Base-by-base conservation (phyloP, 2,888 invertebrate species). In the Pammene aurita region DNA sequence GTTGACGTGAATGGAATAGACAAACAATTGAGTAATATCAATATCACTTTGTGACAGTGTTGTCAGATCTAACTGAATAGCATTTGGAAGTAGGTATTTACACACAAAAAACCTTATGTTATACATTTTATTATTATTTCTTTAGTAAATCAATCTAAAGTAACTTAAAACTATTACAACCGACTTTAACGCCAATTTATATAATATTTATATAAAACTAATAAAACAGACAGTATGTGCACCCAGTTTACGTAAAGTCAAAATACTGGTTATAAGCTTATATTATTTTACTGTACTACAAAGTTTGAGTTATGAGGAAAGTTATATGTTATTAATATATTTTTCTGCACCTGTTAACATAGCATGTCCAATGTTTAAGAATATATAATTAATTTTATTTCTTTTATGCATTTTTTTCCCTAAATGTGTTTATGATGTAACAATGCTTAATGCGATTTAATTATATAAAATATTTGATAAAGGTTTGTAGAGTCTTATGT, bases 321-420 rank as follows among this genome's bases (percentile, higher is more conserved):
- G 80, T 79, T 81, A 52, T 52, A n/a, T 54, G 34, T 52, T 79
- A 74, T 76, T 77, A 78, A 73, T 80, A 77, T 82, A 77, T 78
- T 72, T 73, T 71, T 54, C 57, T 66, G 76, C 77, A 77, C 74
- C 74, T 74, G 77, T 77, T 75, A 74, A 70, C 66, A 66, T 64
- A 74, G 76, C 76, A 75, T 74, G 44, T 57, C 65, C 64, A 60
- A 46, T 66, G 66, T 71, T 67, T 66, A 54, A 66, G 42, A 46
- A 42, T 67, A n/a, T 46, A 48, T 54, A 44, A 35, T 68, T 57
- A 75, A 77, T 76, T 76, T 75, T 72, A 75, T 56, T 68, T 65
- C 48, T 65, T 69, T 63, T 44, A 42, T 50, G 7, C 35, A 54
- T 44, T 66, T 46, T 18, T 55, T 48, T n/a, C n/a, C 26, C n/a